phyloP scores from a whole-genome alignment of 2,113 vertebrate genomes.

The Gobiocypris rarus region DNA sequence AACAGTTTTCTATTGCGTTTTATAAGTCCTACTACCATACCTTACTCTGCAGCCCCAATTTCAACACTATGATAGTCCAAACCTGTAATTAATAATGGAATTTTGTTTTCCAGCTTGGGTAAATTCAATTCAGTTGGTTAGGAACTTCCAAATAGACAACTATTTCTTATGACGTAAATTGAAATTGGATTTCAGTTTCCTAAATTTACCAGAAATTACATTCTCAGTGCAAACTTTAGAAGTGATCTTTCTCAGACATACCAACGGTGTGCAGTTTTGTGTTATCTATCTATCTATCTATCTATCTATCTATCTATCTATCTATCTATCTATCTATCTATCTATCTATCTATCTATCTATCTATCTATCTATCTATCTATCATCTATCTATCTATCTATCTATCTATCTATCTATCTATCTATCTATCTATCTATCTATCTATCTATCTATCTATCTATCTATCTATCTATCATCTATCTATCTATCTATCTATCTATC shows the following conservation, averaged over 20 bases:
- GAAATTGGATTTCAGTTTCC: neutral
- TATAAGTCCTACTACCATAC: neutral
- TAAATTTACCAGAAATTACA: neutral
- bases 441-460: neutral
- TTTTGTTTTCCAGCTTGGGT: neutral
- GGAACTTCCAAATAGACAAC: neutral
- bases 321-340: neutral
- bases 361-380: neutral
- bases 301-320: neutral
- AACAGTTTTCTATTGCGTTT: constrained; percentile 1
- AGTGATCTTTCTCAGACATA: too few species aligned
- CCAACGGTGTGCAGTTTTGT: too few species aligned
- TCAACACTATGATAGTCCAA: neutral
- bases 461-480: neutral
- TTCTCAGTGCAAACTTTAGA: neutral
- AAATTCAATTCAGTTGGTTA: constrained; percentile 15
- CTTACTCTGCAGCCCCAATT: neutral
- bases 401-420: neutral
- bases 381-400: neutral
- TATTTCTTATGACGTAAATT: constrained; percentile 3
- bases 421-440: neutral
- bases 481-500: neutral
- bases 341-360: neutral
- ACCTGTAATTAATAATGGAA: neutral
- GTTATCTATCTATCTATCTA: neutral